A percentile compares a stretch with the other conserved stretches of the same genome.
Evolutionary conservation across 1,140 invertebrate species (phyloP).

Genomic region (Holcopasites calliopsidis): DNA sequence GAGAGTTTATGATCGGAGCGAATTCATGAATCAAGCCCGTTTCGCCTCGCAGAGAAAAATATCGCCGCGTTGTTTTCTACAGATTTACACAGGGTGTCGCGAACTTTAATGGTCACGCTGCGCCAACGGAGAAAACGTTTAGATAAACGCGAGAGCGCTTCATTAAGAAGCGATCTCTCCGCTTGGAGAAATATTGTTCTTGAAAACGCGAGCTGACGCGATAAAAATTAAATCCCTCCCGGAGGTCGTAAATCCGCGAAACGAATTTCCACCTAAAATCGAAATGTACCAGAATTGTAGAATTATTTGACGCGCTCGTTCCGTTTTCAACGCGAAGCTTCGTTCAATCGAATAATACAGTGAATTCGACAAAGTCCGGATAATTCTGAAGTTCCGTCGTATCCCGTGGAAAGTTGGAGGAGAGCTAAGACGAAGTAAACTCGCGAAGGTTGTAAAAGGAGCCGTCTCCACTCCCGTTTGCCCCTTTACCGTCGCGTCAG

Average conservation of each 20-base stretch:
- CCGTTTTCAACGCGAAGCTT: no score
- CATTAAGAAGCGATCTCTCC: not conserved
- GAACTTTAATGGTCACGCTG: constrained; percentile 1
- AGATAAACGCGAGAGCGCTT: not conserved
- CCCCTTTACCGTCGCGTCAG: constrained; percentile 40
- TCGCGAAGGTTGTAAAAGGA: constrained; percentile 7
- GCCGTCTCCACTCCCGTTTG: constrained; percentile 8
- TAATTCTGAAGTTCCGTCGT: no score
- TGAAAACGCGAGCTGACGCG: no score
- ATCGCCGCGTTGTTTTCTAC: constrained; percentile 18
- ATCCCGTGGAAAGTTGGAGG: no score
- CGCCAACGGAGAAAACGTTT: not conserved
- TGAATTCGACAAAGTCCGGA: no score
- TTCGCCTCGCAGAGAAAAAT: constrained; percentile 21
- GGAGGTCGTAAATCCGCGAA: no score
- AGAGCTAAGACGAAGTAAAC: no score
- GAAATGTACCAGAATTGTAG: no score
- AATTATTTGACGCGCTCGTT: no score
- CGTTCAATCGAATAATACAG: no score
- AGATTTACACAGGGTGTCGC: constrained; percentile 12
- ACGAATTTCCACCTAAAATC: no score
- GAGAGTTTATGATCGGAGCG: constrained; percentile 43
- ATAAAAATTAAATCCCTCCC: no score
- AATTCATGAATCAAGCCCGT: constrained; percentile 41
- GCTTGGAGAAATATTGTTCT: not conserved